phyloP scores from a whole-genome alignment of 2,113 vertebrate genomes.

The Rhadina sibilatrix region DNA sequence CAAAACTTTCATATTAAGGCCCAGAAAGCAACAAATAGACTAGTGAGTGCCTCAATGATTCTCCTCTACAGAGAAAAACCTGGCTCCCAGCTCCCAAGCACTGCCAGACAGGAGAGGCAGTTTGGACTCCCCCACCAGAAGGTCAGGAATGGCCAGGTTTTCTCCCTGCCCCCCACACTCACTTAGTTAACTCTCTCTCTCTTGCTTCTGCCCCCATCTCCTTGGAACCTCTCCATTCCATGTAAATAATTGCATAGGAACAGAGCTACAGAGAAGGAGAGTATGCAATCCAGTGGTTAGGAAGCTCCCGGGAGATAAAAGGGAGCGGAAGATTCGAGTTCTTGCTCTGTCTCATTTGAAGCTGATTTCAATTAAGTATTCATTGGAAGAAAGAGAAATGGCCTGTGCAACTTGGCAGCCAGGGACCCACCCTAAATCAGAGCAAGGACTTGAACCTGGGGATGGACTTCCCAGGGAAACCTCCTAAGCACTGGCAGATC shows the following conservation, averaged over 20 bases:
- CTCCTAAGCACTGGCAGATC: neutral
- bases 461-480: neutral
- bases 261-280: neutral
- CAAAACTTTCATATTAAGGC: neutral
- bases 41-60: neutral
- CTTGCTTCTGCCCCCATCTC: neutral
- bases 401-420: neutral
- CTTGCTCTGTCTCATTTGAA: neutral
- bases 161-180: neutral
- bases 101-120: neutral
- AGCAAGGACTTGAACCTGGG: neutral
- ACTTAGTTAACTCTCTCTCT: neutral
- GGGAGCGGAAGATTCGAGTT: constrained; percentile 9
- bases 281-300: constrained; percentile 15
- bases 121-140: neutral
- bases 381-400: neutral
- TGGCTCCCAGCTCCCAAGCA: neutral
- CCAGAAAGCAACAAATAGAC: neutral
- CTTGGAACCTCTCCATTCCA: neutral
- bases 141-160: neutral
- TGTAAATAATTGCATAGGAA: constrained; percentile 23
- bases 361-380: constrained; percentile 53
- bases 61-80: neutral
- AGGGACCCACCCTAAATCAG: constrained; percentile 24
- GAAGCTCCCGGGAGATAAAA: constrained; percentile 45